Base-by-base conservation (phyloP, 92 coral and sea anemone species). In the Zoanthus sansibaricus region DNA sequence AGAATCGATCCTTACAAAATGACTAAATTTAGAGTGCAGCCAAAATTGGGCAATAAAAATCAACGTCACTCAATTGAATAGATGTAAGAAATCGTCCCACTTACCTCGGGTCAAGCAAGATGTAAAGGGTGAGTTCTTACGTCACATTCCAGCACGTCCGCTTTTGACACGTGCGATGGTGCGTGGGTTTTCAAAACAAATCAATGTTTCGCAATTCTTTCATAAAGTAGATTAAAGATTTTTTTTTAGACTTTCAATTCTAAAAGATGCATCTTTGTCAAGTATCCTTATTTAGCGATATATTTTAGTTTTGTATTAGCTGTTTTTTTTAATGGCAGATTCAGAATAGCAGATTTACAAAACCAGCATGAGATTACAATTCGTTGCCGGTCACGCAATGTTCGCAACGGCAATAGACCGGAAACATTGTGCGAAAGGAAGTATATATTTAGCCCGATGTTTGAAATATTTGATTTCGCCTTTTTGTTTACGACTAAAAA, bases 21-120 rank as follows among this genome's bases (percentile, higher is more conserved):
- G 25, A 20, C 82, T 76, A 76, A 76, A 52, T 51, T 76, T 76
- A 76, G 82, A 14, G 20, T 0, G 45, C 46, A 52, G 44, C 82
- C 64, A 51, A 45, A 31, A 0, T 76, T 76, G 82, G 9, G 82
- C 67, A 76, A 76, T 76, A 49, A 7, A 15, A 52, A 31, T 1
- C 6, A 25, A 76, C 82, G 82, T 76, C 82, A 76, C 48, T 30
- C 48, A 54, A 31, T 37, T 37, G 42, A 37, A 54, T 12, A 8
- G 16, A 76, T 16, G 61, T 76, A 31, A 33, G 42, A 33, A 76
- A 18, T 13, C 14, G 52, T 75, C 42, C 20, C 79, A 6, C 1
- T 30, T 14, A 46, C 59, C n/a, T 5, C 17, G 33, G 48, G 68
- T 76, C 82, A 76, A 54, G 45, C 30, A 47, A 18, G 16, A 30